phyloP scores from a whole-genome alignment of 2,113 vertebrate genomes.

The Paracyprichromis sp. region DNA sequence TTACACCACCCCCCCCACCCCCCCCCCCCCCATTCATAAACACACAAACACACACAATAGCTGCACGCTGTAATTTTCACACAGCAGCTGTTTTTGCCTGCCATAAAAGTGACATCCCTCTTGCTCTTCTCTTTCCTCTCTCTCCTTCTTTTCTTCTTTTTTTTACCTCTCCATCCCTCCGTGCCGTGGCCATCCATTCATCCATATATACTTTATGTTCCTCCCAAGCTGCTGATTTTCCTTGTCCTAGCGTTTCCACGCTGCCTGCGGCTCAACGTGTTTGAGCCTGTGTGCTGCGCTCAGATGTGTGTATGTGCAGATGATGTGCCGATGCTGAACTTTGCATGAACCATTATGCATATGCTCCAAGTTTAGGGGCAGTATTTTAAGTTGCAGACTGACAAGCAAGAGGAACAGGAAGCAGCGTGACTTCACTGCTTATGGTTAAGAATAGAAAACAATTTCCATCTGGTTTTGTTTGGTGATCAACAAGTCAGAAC shows the following conservation, averaged over 20 bases:
- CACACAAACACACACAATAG: background rate
- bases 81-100: constrained; percentile 42
- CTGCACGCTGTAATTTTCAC: constrained; percentile 34
- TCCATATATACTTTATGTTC: background rate
- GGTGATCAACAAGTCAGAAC: background rate
- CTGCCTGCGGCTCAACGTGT: background rate
- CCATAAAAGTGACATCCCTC: constrained; percentile 23
- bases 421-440: background rate
- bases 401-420: background rate
- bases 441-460: background rate
- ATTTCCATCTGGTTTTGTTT: background rate
- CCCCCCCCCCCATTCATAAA: background rate
- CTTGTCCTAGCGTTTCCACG: background rate
- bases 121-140: background rate
- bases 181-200: background rate
- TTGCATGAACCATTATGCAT: background rate
- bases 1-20: no score
- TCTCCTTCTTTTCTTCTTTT: background rate
- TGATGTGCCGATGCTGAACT: background rate
- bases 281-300: background rate
- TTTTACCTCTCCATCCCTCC: background rate
- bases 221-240: background rate
- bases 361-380: background rate
- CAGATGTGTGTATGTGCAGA: background rate
- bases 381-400: background rate